Evolutionary conservation across 2,797 vertebrate species (phyloP), one percentile per base, ranked within the genome.

Genomic region (Danionella dracula): DNA sequence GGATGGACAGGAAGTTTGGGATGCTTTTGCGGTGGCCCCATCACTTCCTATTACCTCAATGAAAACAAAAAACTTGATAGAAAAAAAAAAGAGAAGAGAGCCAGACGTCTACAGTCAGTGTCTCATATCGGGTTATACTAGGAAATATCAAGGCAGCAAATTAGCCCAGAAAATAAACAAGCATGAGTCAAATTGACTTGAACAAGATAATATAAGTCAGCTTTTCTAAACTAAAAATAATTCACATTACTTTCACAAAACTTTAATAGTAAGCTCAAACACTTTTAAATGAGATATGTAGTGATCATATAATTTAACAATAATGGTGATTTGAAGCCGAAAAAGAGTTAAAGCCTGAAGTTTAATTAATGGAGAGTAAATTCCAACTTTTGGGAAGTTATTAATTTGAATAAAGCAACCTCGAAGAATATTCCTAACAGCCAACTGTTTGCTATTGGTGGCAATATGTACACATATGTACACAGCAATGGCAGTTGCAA

Each of bases 31-130:
- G 29, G 73, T 78, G 88, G 87, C 81, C 87, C 87, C 76, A 87
- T 79, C 81, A 79, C 84, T 90, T 88, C 87, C 84, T 70, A 82
- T 87, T 83, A 72, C 76, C 76, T 78, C 77, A 44, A 34, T 74
- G 65, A 72, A 50, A 70, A 75, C 70, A 32, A 16, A 74, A 50
- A n/a, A n/a, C n/a, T n/a, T n/a, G n/a, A n/a, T n/a, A n/a, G n/a
- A n/a, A n/a, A n/a, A n/a, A n/a, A n/a, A n/a, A n/a, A n/a, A n/a
- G n/a, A n/a, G n/a, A n/a, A 37, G 72, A 6, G n/a, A 13, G 38
- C 11, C 44, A 40, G 63, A 21, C 9, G 27, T 44, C 68, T 60
- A 61, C 68, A 71, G 61, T 60, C 51, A 31, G 58, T 10, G 16
- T 41, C 16, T 41, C 0, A 2, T 29, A 23, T 10, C 10, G 3